Base-by-base conservation (phyloP, 1,140 invertebrate genomes). In the Drosophila nigromelanica region DNA sequence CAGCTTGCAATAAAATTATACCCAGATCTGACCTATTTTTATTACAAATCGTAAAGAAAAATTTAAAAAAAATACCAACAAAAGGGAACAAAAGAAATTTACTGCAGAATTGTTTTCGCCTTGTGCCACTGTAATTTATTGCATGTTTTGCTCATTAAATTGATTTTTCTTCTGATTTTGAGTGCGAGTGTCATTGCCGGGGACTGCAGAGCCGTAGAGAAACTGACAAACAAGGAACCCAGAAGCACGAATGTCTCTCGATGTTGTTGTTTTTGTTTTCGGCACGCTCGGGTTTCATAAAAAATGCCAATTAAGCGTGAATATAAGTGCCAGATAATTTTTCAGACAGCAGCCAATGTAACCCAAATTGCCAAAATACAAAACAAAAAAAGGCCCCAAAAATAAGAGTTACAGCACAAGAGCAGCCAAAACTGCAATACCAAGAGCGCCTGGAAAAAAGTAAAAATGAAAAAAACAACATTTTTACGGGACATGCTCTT, bases 301-400 rank as follows among this genome's bases (percentile, higher is more conserved):
- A 91, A 89, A 91, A 91, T 91, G 89, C 89, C 89, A 91, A 91
- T 91, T 91, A 91, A 91, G 86, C 90, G 86, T 91, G 89, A 91
- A 91, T 91, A 91, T 91, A 91, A 91, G 90, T 89, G 90, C 89
- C 77, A 86, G 89, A 90, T 91, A 91, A 91, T 91, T 91, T 90
- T 89, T 89, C 83, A 74, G 79, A 91, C 76, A 86, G 78, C 81
- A 63, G 81, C 81, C 81, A 86, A 85, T 89, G 83, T 89, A 85
- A 89, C 80, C 89, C 80, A 90, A 87, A 85, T 85, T 89, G 76
- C 73, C 80, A 80, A 78, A 83, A 83, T 73, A 72, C n/a, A 54
- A 73, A 60, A 58, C 42, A 52, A 54, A 73, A 60, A 58, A 48
- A 47, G n/a, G 12, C 42, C 54, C 64, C 37, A 61, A 63, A 61